phyloP scores from a whole-genome alignment of 1,140 invertebrate species.

The Phenacoccus solenopsis region DNA sequence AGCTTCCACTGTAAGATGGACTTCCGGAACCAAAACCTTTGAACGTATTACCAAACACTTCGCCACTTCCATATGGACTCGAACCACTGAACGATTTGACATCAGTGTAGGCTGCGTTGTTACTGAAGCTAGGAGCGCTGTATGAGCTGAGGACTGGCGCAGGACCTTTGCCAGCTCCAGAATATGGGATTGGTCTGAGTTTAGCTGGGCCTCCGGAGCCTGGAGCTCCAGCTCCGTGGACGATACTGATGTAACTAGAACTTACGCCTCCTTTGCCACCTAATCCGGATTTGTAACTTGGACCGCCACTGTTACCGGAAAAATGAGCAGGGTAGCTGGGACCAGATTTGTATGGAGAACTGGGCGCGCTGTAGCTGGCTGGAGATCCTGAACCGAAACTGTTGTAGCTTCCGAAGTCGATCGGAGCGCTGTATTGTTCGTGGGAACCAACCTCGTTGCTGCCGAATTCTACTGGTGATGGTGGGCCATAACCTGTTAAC shows the following conservation, averaged over 20 bases:
- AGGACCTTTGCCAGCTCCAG: background rate
- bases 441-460: conserved; percentile 1
- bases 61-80: background rate
- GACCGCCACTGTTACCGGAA: background rate
- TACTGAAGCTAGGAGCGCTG: background rate
- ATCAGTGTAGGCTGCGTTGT: background rate
- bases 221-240: background rate
- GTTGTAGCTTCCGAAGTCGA: background rate
- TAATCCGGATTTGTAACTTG: background rate
- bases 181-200: background rate
- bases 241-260: conserved; percentile 5
- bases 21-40: background rate
- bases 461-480: background rate
- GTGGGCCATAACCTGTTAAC: background rate
- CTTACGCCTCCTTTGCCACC: background rate
- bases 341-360: background rate
- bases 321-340: background rate
- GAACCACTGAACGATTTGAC: background rate
- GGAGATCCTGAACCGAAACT: background rate
- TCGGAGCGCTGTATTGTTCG: background rate
- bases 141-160: background rate
- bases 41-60: background rate
- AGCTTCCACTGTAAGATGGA: background rate
- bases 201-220: background rate
- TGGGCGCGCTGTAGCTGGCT: background rate